Evolutionary conservation across 2,113 vertebrate genomes (phyloP).

Genomic region (Perccottus glenii): DNA sequence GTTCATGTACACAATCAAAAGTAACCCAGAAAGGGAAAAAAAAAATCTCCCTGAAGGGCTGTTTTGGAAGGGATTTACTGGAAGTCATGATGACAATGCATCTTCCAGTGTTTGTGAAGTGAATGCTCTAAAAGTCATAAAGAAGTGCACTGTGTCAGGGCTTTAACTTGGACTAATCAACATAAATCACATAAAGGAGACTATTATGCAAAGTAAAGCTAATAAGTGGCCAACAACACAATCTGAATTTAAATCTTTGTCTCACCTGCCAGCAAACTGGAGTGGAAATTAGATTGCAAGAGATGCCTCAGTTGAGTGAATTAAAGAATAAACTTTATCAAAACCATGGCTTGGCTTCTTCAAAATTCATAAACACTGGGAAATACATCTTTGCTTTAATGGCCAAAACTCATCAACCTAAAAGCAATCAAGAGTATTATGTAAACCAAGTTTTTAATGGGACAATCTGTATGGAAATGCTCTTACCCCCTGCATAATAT

Average conservation of each 20-base stretch:
- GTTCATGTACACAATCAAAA: constrained; percentile 76
- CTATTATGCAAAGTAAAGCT: constrained; percentile 35
- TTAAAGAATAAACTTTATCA: constrained; percentile 35
- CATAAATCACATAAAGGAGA: constrained; percentile 13
- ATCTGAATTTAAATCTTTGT: constrained; percentile 31
- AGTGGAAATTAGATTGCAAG: constrained; percentile 14
- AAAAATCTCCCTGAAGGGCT: constrained; percentile 41
- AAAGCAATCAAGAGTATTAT: constrained; percentile 35
- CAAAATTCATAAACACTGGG: constrained; percentile 3
- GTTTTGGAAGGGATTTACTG: constrained; percentile 72
- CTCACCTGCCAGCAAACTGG: constrained; percentile 13
- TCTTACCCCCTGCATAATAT: constrained; percentile 29
- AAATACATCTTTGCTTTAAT: constrained; percentile 23
- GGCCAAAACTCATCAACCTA: constrained; percentile 36
- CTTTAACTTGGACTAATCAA: constrained; percentile 2
- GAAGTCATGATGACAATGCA: constrained; percentile 76
- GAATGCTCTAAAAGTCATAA: constrained; percentile 55
- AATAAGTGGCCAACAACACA: constrained; percentile 35
- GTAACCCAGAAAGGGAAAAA: constrained; percentile 72
- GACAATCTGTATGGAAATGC: constrained; percentile 35
- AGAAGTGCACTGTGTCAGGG: constrained; percentile 6
- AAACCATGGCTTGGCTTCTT: not conserved
- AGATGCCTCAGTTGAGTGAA: constrained; percentile 29
- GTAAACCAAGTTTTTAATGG: constrained; percentile 54
- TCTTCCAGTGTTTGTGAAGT: constrained; percentile 70